Conservation (phyloP, 2,888 invertebrate species). For the Ochropleura plecta region DNA sequence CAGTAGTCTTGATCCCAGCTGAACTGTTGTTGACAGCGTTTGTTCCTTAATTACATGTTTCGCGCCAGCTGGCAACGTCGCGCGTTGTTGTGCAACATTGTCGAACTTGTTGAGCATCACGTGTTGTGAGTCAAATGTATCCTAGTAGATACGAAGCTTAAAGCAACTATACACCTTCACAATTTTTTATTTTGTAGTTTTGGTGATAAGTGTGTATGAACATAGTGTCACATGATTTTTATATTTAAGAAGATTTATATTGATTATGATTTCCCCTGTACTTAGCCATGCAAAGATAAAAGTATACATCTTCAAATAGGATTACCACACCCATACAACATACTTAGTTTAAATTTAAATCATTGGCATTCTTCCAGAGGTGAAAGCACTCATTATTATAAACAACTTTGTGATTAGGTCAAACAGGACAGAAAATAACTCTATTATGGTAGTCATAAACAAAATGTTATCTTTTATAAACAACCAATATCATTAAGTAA, state of each 20-base stretch:
- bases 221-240: not conserved
- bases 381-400: slow-evolving; percentile 24
- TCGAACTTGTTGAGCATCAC: no score
- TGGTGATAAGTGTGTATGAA: not conserved
- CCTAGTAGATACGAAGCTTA: no score
- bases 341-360: slow-evolving; percentile 2
- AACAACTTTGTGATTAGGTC: slow-evolving; percentile 29
- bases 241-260: not conserved
- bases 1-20: no score
- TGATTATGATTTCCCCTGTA: not conserved
- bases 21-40: no score
- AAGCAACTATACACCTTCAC: no score
- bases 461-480: not conserved
- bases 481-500: not conserved
- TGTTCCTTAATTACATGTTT: no score
- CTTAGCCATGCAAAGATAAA: not conserved
- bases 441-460: not conserved
- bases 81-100: no score
- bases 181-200: not conserved
- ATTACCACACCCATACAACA: slow-evolving; percentile 5
- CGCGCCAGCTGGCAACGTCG: no score
- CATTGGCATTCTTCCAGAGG: slow-evolving; percentile 35
- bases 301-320: not conserved
- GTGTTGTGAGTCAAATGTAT: no score
- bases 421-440: slow-evolving; percentile 2